phyloP scores from a whole-genome alignment of 2,888 invertebrate species.

The Habroteleia sp. region DNA sequence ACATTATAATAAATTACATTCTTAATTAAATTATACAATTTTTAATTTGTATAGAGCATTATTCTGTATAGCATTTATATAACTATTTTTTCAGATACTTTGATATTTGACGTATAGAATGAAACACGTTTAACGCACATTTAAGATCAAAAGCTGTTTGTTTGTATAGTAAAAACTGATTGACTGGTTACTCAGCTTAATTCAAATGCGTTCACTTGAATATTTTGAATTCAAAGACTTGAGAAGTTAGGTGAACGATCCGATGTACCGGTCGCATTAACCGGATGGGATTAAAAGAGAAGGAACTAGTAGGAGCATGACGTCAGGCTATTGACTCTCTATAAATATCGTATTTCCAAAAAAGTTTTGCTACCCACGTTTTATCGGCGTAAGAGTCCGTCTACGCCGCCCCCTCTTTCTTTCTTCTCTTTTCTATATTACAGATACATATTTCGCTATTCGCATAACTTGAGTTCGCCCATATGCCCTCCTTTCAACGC shows the following conservation, averaged over 20 bases:
- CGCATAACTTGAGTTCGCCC: slow-evolving; percentile 43
- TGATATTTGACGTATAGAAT: too few species aligned
- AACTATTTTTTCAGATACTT: too few species aligned
- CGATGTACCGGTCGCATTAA: slow-evolving; percentile 34
- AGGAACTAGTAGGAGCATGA: slow-evolving; percentile 66
- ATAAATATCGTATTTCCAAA: slow-evolving; percentile 75
- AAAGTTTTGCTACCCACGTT: slow-evolving; percentile 70
- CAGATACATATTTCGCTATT: slow-evolving; percentile 37
- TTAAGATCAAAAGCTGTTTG: too few species aligned
- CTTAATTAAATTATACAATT: too few species aligned
- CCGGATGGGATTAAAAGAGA: slow-evolving; percentile 32
- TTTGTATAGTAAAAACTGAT: too few species aligned
- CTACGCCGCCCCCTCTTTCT: slow-evolving; percentile 55
- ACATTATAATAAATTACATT: too few species aligned
- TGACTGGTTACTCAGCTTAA: too few species aligned
- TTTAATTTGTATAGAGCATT: too few species aligned
- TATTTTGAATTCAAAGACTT: too few species aligned
- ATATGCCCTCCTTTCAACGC: slow-evolving; percentile 30
- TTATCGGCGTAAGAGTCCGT: slow-evolving; percentile 51
- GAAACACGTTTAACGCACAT: too few species aligned
- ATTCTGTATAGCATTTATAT: too few species aligned
- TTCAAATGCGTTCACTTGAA: too few species aligned
- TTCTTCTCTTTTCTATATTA: slow-evolving; percentile 44
- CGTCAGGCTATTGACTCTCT: slow-evolving; percentile 75
- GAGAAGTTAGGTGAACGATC: slow-evolving; percentile 27